These are phyloP conservation scores for Gymnodraco acuticeps DNA, from an alignment of 2,797 vertebrate species.

Conservation along the genomic window DNA sequence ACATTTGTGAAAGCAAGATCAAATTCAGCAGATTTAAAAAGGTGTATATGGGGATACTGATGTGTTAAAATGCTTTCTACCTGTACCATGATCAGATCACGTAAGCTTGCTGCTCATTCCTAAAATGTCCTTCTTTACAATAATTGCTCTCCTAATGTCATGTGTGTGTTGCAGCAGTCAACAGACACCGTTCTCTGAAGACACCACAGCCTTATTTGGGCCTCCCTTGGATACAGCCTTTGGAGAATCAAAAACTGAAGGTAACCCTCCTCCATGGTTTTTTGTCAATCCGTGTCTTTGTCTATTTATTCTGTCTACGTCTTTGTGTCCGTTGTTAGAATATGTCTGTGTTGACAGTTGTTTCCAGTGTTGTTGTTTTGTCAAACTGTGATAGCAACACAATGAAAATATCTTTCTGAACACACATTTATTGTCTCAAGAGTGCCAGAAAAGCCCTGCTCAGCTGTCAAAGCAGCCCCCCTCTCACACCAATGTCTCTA, in stretches of 20 bases:
- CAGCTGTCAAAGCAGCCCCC: slow-evolving; percentile 26
- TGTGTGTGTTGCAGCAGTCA: slow-evolving; percentile 76
- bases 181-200: slow-evolving; percentile 83
- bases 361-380: slow-evolving; percentile 10
- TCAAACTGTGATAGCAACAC: slow-evolving; percentile 7
- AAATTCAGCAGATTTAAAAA: too few relatives aligned
- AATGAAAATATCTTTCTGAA: slow-evolving; percentile 28
- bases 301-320: slow-evolving; percentile 4
- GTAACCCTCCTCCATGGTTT: slow-evolving; percentile 72
- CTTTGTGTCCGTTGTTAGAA: slow-evolving; percentile 19
- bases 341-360: slow-evolving; percentile 12
- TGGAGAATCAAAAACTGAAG: slow-evolving; percentile 92
- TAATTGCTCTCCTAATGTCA: not conserved
- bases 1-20: not conserved
- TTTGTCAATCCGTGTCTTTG: not conserved
- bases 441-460: slow-evolving; percentile 30
- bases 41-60: too few relatives aligned
- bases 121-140: not conserved
- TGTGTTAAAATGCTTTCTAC: not conserved
- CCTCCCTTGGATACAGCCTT: slow-evolving; percentile 95
- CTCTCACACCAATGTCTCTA: slow-evolving; percentile 28
- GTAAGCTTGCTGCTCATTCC: not conserved
- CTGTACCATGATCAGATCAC: not conserved
- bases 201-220: slow-evolving; percentile 91
- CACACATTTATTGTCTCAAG: slow-evolving; percentile 15